Evolutionary conservation across 2,888 invertebrate genomes (phyloP).

Genomic region (Amblyjoppa fuscipennis): DNA sequence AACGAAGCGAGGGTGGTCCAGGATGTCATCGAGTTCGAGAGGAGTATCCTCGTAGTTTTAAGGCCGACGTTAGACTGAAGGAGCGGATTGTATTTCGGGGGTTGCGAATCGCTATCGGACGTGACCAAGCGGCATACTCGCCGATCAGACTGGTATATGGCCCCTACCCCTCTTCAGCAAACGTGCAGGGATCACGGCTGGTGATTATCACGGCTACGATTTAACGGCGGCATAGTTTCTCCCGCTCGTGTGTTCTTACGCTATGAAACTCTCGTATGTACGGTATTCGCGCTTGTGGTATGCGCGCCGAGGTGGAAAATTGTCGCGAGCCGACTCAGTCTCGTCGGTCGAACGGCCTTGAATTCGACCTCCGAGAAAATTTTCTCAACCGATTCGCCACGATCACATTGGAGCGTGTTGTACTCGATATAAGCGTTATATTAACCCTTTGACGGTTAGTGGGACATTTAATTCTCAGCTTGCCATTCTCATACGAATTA

Average conservation of each 20-base stretch:
- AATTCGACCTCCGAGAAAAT: background rate
- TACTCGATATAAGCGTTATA: background rate
- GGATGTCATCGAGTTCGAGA: conserved; percentile 22
- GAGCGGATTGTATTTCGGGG: conserved; percentile 71
- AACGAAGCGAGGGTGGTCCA: conserved; percentile 35
- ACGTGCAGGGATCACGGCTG: conserved; percentile 71
- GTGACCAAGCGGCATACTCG: conserved; percentile 63
- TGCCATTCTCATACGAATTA: background rate
- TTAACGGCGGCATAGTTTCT: conserved; percentile 50
- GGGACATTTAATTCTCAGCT: background rate
- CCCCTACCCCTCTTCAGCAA: conserved; percentile 69
- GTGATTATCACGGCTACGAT: conserved; percentile 67
- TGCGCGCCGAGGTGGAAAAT: background rate
- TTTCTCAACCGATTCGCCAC: background rate
- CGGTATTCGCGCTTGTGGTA: background rate
- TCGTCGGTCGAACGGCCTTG: background rate
- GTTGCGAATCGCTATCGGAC: conserved; percentile 76
- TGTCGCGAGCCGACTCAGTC: background rate
- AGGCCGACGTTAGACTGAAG: conserved; percentile 73
- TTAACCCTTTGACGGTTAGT: background rate
- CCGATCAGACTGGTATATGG: conserved; percentile 67
- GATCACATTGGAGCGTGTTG: background rate
- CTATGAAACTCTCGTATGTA: background rate
- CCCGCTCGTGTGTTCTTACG: conserved; percentile 2
- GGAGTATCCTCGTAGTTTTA: conserved; percentile 70